A percentile compares a stretch with the other conserved stretches of the same genome.
Conservation (phyloP, 2,113 vertebrate genomes). For the Gobius niger region DNA sequence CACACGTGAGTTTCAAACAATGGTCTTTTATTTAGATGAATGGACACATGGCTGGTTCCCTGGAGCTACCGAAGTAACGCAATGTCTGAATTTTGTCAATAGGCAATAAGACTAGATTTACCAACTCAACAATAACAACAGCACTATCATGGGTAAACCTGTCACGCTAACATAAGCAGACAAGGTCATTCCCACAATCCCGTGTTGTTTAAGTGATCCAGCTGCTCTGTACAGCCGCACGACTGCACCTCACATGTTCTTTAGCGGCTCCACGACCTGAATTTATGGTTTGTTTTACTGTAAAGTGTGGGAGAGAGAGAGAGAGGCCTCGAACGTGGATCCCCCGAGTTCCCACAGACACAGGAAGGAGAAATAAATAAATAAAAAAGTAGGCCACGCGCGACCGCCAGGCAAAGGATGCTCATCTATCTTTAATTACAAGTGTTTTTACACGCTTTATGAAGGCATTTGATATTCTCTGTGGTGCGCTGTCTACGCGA, state of each 20-base stretch:
- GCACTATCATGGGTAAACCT: not conserved
- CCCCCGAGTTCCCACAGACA: constrained; percentile 4
- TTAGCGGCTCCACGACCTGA: not conserved
- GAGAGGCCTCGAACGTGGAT: not conserved
- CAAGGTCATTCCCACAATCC: not conserved
- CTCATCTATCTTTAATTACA: constrained; percentile 78
- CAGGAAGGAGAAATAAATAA: constrained; percentile 30
- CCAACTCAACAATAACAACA: not conserved
- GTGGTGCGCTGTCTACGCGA: not conserved
- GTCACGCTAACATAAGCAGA: not conserved
- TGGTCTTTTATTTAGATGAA: no score
- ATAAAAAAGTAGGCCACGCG: constrained; percentile 75
- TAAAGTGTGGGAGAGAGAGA: not conserved
- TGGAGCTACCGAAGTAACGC: no score
- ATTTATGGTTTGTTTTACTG: constrained; percentile 4
- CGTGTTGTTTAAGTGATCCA: not conserved
- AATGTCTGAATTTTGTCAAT: no score
- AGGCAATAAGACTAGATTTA: no score
- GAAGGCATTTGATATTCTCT: not conserved
- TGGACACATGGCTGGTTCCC: no score
- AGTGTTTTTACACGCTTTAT: constrained; percentile 43
- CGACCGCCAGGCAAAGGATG: constrained; percentile 69
- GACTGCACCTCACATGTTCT: not conserved
- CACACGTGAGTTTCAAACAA: constrained; percentile 83
- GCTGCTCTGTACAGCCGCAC: not conserved